phyloP scores from a whole-genome alignment of 2,888 invertebrate species.

The Tetrapedia diversipes region DNA sequence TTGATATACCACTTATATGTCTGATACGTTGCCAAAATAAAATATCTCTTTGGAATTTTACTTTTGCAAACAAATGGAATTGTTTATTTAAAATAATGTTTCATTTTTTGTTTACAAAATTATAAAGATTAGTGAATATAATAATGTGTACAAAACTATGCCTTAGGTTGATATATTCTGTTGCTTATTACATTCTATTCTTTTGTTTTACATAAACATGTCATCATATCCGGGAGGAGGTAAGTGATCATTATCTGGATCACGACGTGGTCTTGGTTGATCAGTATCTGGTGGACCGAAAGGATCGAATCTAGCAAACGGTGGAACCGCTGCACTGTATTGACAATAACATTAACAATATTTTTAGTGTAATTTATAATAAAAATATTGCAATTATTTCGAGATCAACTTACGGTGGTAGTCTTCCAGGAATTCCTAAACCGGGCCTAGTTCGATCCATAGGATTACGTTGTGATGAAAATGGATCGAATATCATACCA shows the following conservation, averaged over 20 bases:
- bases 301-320: slow-evolving; percentile 94
- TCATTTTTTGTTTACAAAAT: slow-evolving; percentile 28
- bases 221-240: slow-evolving; percentile 90
- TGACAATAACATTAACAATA: slow-evolving; percentile 7
- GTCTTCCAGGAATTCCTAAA: slow-evolving; percentile 85
- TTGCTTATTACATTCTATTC: slow-evolving; percentile 1
- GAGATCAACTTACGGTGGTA: slow-evolving; percentile 84
- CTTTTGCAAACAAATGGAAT: slow-evolving; percentile 6
- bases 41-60: slow-evolving; percentile 20
- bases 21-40: slow-evolving; percentile 39
- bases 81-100: slow-evolving; percentile 20
- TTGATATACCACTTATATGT: slow-evolving; percentile 27
- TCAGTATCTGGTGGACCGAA: slow-evolving; percentile 87
- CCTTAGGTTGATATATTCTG: slow-evolving; percentile 13
- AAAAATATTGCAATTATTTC: slow-evolving; percentile 1
- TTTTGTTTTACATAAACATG: slow-evolving; percentile 87
- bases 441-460: slow-evolving; percentile 82
- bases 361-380: not conserved
- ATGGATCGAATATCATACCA: slow-evolving; percentile 90
- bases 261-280: slow-evolving; percentile 77
- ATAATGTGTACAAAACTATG: not conserved
- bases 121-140: slow-evolving; percentile 20
- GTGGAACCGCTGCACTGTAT: slow-evolving; percentile 87
- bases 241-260: slow-evolving; percentile 89
- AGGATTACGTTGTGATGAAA: slow-evolving; percentile 72